Evolutionary conservation across 1,140 invertebrate genomes (phyloP).

Genomic region (fruit fly (Drosophila melanogaster)): Release_6_plus_ISO1_MT NT_033779.5:12710001-12710500

Average conservation of each 20-base stretch:
- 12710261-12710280: background rate
- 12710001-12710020: conserved; percentile 58
- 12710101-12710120: conserved; percentile 55
- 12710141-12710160: conserved; percentile 61
- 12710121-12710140: conserved; percentile 65
- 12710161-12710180: conserved; percentile 61
- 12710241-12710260: background rate
- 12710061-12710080: conserved; percentile 63
- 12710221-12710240: conserved; percentile 22
- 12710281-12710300: no score
- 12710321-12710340: no score
- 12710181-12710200: conserved; percentile 2
- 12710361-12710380: conserved; percentile 1
- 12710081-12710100: conserved; percentile 46
- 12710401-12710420: background rate
- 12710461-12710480: background rate
- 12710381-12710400: conserved; percentile 16
- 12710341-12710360: background rate
- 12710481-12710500: background rate
- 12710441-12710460: background rate
- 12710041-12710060: conserved; percentile 67
- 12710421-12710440: conserved; percentile 2
- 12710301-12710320: background rate
- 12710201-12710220: conserved; percentile 39
- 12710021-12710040: conserved; percentile 65